Evolutionary conservation across 1,140 invertebrate genomes (phyloP).

Genomic region (honey bee (Apis mellifera)): Amel_HAv3.1 CM009932.2:15955501-15956000

Average conservation of each 20-base stretch:
- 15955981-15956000: background rate
- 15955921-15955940: slow-evolving; percentile 1
- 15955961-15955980: background rate
- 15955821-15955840: background rate
- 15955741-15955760: background rate
- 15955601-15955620: too few relatives aligned
- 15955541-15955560: background rate
- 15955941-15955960: slow-evolving; percentile 23
- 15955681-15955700: too few relatives aligned
- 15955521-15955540: slow-evolving; percentile 48
- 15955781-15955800: background rate
- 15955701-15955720: background rate
- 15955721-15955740: slow-evolving; percentile 20
- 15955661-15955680: too few relatives aligned
- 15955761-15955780: background rate
- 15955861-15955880: background rate
- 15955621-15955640: too few relatives aligned
- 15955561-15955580: too few relatives aligned
- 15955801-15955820: background rate
- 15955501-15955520: too few relatives aligned
- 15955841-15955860: background rate
- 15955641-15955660: too few relatives aligned
- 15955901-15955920: slow-evolving; percentile 19
- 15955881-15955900: background rate
- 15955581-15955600: too few relatives aligned